A percentile compares a stretch with the other conserved stretches of the same genome.
Evolutionary conservation across 2,888 invertebrate species (phyloP).

Genomic region (Caenorhabditis sinica): DNA sequence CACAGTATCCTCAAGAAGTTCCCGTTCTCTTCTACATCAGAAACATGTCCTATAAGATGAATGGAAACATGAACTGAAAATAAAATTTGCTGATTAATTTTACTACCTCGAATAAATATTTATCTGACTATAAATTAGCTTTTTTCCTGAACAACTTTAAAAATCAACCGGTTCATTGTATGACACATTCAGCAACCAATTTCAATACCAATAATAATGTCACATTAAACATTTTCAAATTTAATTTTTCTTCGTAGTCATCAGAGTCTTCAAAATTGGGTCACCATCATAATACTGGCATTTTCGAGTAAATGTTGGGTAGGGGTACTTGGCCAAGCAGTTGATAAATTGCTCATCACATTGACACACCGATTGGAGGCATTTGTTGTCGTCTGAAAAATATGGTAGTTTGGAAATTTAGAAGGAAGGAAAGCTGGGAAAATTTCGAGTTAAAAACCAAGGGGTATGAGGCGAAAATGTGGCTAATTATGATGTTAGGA

Average conservation of each 20-base stretch:
- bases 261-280: slow-evolving; percentile 27
- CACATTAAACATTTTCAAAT: no score
- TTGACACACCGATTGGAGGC: slow-evolving; percentile 52
- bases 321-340: slow-evolving; percentile 59
- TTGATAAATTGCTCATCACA: slow-evolving; percentile 63
- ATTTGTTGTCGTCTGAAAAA: slow-evolving; percentile 60
- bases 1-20: slow-evolving; percentile 41
- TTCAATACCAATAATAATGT: no score
- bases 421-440: not conserved
- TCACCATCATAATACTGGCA: slow-evolving; percentile 48
- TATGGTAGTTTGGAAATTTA: not conserved
- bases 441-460: no score
- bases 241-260: not conserved
- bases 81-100: no score
- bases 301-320: slow-evolving; percentile 40
- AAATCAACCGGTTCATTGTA: no score
- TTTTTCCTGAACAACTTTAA: no score
- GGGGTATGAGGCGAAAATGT: no score
- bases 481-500: not conserved
- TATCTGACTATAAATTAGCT: no score
- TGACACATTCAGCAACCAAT: no score
- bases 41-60: not conserved
- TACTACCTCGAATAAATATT: no score
- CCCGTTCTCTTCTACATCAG: slow-evolving; percentile 36
- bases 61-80: no score